phyloP scores from a whole-genome alignment of 2,113 vertebrate species.

The Turdus rufiventris region DNA sequence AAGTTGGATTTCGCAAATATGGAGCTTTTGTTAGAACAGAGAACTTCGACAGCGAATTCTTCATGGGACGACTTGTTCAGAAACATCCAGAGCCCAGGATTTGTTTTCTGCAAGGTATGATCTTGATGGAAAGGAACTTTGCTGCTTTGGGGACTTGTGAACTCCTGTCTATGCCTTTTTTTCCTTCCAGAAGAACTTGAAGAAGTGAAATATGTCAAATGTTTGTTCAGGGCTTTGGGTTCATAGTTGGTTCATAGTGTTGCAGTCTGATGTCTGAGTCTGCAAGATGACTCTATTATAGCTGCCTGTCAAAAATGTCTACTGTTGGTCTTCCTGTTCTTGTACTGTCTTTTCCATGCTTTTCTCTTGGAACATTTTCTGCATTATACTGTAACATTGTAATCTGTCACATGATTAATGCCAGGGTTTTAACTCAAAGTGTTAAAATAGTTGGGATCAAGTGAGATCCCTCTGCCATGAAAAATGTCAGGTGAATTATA shows the following conservation, averaged over 20 bases:
- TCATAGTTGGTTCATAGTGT: neutral
- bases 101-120: conserved; percentile 67
- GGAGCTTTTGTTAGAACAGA: conserved; percentile 70
- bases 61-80: conserved; percentile 67
- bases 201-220: neutral
- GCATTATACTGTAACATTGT: neutral
- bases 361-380: neutral
- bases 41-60: conserved; percentile 72
- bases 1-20: conserved; percentile 70
- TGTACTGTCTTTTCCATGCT: neutral
- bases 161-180: neutral
- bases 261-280: neutral
- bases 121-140: neutral
- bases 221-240: neutral
- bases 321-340: neutral
- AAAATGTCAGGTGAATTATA: neutral
- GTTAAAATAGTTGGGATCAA: neutral
- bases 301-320: neutral
- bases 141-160: neutral
- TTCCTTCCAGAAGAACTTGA: neutral
- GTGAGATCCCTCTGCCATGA: neutral
- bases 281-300: neutral
- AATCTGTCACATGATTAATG: neutral
- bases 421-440: neutral
- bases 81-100: conserved; percentile 68